phyloP scores from a whole-genome alignment of 1,140 invertebrate genomes.

The Platorchestia sp. region DNA sequence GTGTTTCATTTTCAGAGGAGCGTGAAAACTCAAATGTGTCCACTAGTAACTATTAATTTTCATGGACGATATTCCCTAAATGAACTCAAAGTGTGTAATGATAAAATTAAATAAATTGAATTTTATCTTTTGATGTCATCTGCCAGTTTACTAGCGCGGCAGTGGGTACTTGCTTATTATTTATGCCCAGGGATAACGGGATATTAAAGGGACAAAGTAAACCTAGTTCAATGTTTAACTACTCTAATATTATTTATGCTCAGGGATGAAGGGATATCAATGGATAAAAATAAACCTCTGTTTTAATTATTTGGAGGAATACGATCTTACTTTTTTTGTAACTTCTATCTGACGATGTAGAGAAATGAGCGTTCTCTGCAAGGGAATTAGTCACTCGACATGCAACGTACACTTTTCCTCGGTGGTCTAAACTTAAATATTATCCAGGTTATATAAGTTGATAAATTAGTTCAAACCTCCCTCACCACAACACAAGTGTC shows the following conservation, averaged over 20 bases:
- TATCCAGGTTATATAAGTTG: too few species aligned
- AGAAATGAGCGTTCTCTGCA: background rate
- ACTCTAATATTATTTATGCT: too few species aligned
- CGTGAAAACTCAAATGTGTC: background rate
- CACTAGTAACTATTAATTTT: background rate
- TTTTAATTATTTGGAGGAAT: background rate
- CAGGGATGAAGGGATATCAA: background rate
- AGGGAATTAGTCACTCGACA: background rate
- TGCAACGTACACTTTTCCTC: background rate
- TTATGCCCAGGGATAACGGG: too few species aligned
- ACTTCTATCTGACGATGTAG: background rate
- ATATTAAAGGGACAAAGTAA: too few species aligned
- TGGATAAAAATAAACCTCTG: background rate
- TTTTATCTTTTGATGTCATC: too few species aligned
- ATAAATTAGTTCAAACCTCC: too few species aligned
- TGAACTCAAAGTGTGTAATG: background rate
- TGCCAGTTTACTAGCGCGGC: too few species aligned
- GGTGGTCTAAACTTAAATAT: background rate
- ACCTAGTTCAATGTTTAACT: too few species aligned
- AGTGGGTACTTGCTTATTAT: too few species aligned
- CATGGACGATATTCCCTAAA: background rate
- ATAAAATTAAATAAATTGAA: background rate
- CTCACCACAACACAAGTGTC: too few species aligned
- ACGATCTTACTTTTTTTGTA: background rate
- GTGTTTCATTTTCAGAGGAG: background rate